Percentiles rank a stretch among this genome's conserved stretches.
phyloP scores from a whole-genome alignment of 2,797 vertebrate genomes.

The Kryptopterus vitreolus region DNA sequence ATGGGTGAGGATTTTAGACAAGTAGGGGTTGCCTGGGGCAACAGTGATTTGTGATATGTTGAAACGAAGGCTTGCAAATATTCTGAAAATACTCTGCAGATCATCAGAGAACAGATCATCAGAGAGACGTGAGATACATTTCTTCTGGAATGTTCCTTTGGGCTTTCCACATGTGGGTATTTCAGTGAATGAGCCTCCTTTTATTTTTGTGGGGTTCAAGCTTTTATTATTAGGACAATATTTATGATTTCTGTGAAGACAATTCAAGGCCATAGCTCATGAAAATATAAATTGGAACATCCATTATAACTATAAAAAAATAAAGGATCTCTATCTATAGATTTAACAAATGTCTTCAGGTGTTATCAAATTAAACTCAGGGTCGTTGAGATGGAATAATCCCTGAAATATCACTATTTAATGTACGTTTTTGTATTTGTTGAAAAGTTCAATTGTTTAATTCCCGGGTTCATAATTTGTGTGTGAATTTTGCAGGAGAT shows the following conservation, averaged over 20 bases:
- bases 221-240: conserved; percentile 40
- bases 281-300: conserved; percentile 47
- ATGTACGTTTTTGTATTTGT: not conserved
- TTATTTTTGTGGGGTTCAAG: conserved; percentile 44
- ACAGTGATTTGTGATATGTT: conserved; percentile 42
- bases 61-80: conserved; percentile 5
- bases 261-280: conserved; percentile 48
- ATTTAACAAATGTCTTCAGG: conserved; percentile 15
- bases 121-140: conserved; percentile 39
- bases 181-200: conserved; percentile 25
- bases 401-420: not conserved
- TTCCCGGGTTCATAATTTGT: not conserved
- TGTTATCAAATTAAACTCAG: conserved; percentile 14
- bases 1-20: conserved; percentile 8
- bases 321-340: conserved; percentile 7
- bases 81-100: conserved; percentile 40
- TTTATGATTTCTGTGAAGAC: conserved; percentile 44
- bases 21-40: conserved; percentile 33
- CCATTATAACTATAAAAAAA: conserved; percentile 44
- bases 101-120: conserved; percentile 28
- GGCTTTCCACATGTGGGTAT: conserved; percentile 44
- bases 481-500: conserved; percentile 73
- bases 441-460: not conserved
- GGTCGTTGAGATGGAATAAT: not conserved
- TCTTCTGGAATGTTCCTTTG: conserved; percentile 47